These are phyloP conservation scores for Lepidochitona cinerea DNA, from an alignment of 2,888 invertebrate species.

Conservation along the genomic window DNA sequence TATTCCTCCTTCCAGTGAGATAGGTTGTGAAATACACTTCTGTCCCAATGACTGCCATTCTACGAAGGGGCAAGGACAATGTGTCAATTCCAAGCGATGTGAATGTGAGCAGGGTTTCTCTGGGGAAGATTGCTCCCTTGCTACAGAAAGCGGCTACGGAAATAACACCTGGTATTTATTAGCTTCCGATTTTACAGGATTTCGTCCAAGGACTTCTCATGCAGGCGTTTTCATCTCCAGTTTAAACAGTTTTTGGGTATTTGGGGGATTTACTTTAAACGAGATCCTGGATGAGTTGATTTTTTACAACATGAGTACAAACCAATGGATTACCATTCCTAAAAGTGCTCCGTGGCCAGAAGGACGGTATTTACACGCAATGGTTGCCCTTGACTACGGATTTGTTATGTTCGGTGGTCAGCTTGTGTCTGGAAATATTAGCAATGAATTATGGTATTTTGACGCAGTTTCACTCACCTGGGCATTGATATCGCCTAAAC, in stretches of 20 bases:
- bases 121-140: conserved; percentile 68
- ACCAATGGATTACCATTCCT: conserved; percentile 59
- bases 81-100: conserved; percentile 49
- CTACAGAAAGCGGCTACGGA: conserved; percentile 45
- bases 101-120: conserved; percentile 67
- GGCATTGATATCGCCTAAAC: conserved; percentile 80
- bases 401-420: conserved; percentile 86
- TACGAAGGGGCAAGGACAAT: conserved; percentile 54
- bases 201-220: conserved; percentile 86
- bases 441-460: conserved; percentile 86
- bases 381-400: conserved; percentile 46
- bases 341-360: conserved; percentile 74
- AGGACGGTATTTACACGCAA: conserved; percentile 88
- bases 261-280: conserved; percentile 94
- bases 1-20: conserved; percentile 86
- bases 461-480: conserved; percentile 74
- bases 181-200: conserved; percentile 73
- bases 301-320: conserved; percentile 80
- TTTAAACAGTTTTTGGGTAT: conserved; percentile 89
- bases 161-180: conserved; percentile 83
- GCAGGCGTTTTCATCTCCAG: conserved; percentile 86
- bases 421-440: conserved; percentile 83
- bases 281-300: conserved; percentile 82
- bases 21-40: conserved; percentile 87
- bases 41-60: conserved; percentile 87